Conservation (phyloP, 2,113 vertebrate species). For the Chascanopsetta lugubris region DNA sequence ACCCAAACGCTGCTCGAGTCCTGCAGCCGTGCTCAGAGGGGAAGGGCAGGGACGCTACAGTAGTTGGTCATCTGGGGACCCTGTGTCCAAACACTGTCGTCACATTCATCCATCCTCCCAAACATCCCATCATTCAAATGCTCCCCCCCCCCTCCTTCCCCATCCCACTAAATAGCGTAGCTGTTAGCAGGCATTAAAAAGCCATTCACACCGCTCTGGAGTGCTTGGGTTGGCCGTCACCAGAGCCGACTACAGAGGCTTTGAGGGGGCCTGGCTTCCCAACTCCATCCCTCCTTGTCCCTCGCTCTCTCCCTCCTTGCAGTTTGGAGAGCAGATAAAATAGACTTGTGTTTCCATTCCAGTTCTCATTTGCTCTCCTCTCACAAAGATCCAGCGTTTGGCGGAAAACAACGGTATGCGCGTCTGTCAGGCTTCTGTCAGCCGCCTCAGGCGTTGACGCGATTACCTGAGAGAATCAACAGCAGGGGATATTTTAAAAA, state of each 20-base stretch:
- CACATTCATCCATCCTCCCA: conserved; percentile 51
- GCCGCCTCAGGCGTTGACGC: conserved; percentile 41
- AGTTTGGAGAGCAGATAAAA: conserved; percentile 65
- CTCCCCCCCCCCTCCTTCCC: conserved; percentile 35
- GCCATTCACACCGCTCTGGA: conserved; percentile 70
- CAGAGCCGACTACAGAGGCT: conserved; percentile 58
- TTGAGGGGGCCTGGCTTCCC: conserved; percentile 44
- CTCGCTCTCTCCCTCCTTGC: conserved; percentile 30
- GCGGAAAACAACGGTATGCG: conserved; percentile 52
- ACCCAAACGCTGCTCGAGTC: conserved; percentile 9
- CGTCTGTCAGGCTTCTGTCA: conserved; percentile 34
- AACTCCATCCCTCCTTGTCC: conserved; percentile 33
- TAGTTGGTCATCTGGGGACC: conserved; percentile 50
- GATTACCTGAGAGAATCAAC: conserved; percentile 62
- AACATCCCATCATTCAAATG: conserved; percentile 37
- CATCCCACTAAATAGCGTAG: conserved; percentile 57
- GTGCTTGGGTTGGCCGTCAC: conserved; percentile 75
- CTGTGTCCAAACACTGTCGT: conserved; percentile 51
- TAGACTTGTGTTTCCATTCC: conserved; percentile 61
- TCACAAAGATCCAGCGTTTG: conserved; percentile 41
- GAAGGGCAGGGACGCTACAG: neutral
- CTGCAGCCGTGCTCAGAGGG: neutral
- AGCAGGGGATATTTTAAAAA: conserved; percentile 47
- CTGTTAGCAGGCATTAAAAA: conserved; percentile 81
- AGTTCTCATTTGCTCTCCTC: conserved; percentile 42